phyloP scores from a whole-genome alignment of 2,113 vertebrate species.

The Dipodomys ordii region DNA sequence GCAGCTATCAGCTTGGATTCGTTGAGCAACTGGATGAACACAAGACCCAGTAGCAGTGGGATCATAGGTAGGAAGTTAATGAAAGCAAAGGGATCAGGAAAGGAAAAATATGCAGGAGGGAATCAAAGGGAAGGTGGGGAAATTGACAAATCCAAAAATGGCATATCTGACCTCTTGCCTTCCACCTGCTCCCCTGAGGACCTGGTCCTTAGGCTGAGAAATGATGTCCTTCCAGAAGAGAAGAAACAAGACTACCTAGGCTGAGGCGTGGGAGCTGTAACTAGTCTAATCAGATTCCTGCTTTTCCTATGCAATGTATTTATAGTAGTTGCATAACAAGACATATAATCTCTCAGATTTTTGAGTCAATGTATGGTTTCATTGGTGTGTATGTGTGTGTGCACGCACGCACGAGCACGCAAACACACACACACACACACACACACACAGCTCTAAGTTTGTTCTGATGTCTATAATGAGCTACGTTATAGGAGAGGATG shows the following conservation, averaged over 20 bases:
- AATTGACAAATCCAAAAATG: not conserved
- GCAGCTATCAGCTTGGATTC: not conserved
- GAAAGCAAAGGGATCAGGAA: not conserved
- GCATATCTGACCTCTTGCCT: not conserved
- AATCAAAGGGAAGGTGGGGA: not conserved
- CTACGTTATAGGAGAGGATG: not conserved
- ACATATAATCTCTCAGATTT: not conserved
- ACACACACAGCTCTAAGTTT: not conserved
- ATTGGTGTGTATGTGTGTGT: not conserved
- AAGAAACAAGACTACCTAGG: not conserved
- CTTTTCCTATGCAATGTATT: not conserved
- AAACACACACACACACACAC: not conserved
- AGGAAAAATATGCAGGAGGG: too few species aligned
- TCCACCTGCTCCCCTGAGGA: not conserved
- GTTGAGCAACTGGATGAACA: not conserved
- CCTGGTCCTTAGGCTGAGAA: too few species aligned
- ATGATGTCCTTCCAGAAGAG: not conserved
- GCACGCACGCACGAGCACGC: too few species aligned
- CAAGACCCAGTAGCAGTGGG: not conserved
- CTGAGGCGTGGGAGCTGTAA: not conserved
- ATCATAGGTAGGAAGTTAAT: not conserved
- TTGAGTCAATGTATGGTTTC: not conserved
- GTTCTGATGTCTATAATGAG: slow-evolving; percentile 19
- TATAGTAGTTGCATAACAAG: not conserved
- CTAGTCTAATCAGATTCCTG: not conserved